Base-by-base conservation (phyloP, 2,113 vertebrate species). In the Dromas ardeola region DNA sequence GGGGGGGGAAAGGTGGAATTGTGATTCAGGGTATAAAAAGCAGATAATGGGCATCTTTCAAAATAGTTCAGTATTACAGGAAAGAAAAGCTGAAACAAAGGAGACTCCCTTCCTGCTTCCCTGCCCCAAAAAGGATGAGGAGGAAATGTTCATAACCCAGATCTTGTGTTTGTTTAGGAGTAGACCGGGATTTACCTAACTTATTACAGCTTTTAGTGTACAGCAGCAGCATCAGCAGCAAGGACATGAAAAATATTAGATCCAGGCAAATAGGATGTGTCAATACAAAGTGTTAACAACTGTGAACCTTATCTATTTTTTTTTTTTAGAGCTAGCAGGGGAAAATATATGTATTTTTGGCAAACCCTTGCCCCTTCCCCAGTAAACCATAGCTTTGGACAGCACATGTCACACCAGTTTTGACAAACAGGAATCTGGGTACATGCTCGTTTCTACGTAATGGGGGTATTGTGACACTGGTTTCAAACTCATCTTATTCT, bases 201-300 rank as follows among this genome's bases (percentile, higher is more conserved):
- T 91, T 95, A 95, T 90, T 96, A 59, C 50, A 93, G 87, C 78
- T 97, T 97, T 91, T 88, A 90, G 42, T 32, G 58, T 32, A 63
- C 52, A 86, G 84, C 77, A 95, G 49, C 47, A 72, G 38, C 72
- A 94, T 88, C 81, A 87, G 58, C 73, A 83, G 58, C 71, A 90
- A 95, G 50, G 66, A 23, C 67, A 82, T 83, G 91, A 88, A 91
- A 94, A 96, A 88, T 71, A 74, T 83, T 88, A 88, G 84, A 88
- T 77, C 29, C 55, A 62, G 45, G 45, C 81, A 96, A 93, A 94
- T 58, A 90, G 58, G 83, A 88, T 86, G 22, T 90, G 89, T 91
- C 96, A 93, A 55, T 96, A 81, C 2, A 11, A 90, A 88, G 26
- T 15, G 10, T 66, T 66, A 91, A 86, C 58, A 94, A 74, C 29